Base-by-base conservation (phyloP, 2,888 invertebrate genomes). In the Leptopilina drosophilae region DNA sequence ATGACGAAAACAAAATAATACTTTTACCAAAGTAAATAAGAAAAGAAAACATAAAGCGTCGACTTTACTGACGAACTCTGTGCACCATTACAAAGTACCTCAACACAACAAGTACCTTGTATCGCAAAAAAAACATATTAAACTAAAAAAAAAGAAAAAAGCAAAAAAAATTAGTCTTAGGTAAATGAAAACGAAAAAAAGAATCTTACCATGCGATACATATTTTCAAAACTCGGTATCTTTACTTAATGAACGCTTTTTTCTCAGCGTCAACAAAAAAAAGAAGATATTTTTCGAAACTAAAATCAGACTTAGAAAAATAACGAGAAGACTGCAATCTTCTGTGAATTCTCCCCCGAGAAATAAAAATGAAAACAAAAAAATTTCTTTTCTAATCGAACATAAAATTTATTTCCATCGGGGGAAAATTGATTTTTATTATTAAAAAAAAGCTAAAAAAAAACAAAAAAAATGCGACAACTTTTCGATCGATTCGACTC, bases 401-500 rank as follows among this genome's bases (percentile, higher is more conserved):
- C 14, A 67, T 33, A 59, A 33, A 56, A 12, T 26, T 49, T 56
- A 33, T 56, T 73, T 56, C 33, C 73, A 20, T 53, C 56, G 56
- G 40, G 56, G 8, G 56, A 73, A 73, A 73, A 56, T 59, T 73
- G 8, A 26, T 53, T 73, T 53, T 73, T 33, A 33, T 40, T 40
- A 53, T 53, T 73, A 20, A 46, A 69, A 53, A 73, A 53, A 62
- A 62, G 20, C 7, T 20, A 53, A 53, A 69, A 49, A 49, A 42
- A 2, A 20, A 62, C 20, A 62, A 15, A 69, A 20, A 53, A 73
- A 53, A 49, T n/a, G n/a, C 33, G 33, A 59, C 56, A 49, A 20
- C 67, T 80, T 80, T 78, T 76, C 76, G 79, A 80, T 80, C 79
- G 78, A 66, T 56, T 77, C 78, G 78, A 79, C 82, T 73, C 73